Evolutionary conservation across 2,888 invertebrate genomes (phyloP), one percentile per base, ranked within the genome.

Genomic region (Volucella bombylans): DNA sequence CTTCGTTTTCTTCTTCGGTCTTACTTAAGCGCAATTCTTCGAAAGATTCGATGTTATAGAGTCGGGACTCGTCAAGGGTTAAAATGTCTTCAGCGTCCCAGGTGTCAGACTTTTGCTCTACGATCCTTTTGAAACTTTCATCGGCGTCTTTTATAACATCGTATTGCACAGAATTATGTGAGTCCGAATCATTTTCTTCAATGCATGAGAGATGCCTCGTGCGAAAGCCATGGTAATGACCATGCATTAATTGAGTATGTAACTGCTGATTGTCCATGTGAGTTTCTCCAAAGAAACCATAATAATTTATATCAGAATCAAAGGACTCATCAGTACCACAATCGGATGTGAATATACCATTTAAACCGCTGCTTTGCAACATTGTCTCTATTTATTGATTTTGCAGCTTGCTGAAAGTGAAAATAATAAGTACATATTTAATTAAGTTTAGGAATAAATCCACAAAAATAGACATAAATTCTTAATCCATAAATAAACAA

Each of bases 161-260:
- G 55, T 89, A 89, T 45, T 91, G 89, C 4, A 89, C 89, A 3
- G 91, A 90, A 81, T 90, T 90, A 73, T 91, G 86, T 3, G 91
- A 91, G 67, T 91, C 91, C 9, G 91, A 90, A 76, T 91, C 92
- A 61, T 91, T 91, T 87, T 91, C 91, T 77, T 91, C 91, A 64
- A 91, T 91, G 86, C 91, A 91, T 72, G 91, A 91, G 65, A 91
- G 87, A 87, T 91, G 91, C 3, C 91, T 88, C 12, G 91, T 91
- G 41, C 91, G 91, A 87, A 91, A 91, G 1, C 91, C 91, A 86
- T 90, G 91, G 59, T 82, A 86, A 61, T 77, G 72, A 41, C 82
- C 59, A 87, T 59, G 64, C 87, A 88, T 10, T 68, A 23, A 61
- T 59, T 55, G 74, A 39, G 43, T 64, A 12, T 23, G 71, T n/a